Base-by-base conservation (phyloP, 2,797 vertebrate genomes). In the Echeneis naucrates region DNA sequence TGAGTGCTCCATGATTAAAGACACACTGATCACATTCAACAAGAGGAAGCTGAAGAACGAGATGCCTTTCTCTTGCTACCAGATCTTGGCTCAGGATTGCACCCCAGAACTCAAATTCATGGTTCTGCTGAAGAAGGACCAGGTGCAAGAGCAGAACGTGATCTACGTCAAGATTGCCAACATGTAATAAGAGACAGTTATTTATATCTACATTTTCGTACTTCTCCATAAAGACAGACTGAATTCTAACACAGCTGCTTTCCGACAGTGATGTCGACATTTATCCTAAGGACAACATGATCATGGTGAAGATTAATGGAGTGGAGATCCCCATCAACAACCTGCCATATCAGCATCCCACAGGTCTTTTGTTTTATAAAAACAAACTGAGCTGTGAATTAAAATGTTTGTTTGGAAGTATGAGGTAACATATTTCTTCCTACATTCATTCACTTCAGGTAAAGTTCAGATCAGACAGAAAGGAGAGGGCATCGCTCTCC, bases 21-120 rank as follows among this genome's bases (percentile, higher is more conserved):
- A 89, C 54, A 87, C 17, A 19, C 1, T 89, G 68, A 54, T 17
- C 42, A 92, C 91, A 50, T 93, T 93, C 80, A 93, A 92, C 73
- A 85, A 91, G 0, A 86, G 69, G 62, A 77, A 33, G 57, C 92
- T 78, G 80, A 90, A 82, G 60, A 93, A 92, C 2, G 80, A 92
- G 64, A 89, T 95, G 90, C 94, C 95, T 5, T 81, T 80, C 68
- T 93, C 91, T 23, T 97, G 95, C 83, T 83, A 89, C 86, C 94
- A 96, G 44, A 81, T 97, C 59, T 78, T 97, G 86, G 92, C 90
- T 66, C 95, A 95, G 72, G 96, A 97, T 71, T 95, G 95, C 61
- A 95, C 93, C 19, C 3, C 72, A 14, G 94, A 95, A 71, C 87
- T 94, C 42, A 96, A 95, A 82, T 97, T 96, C 78, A 72, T 95